Evolutionary conservation across 35 echinoderm and acorn worm species (phyloP).

Genomic region (Nesometra sesokonis): DNA sequence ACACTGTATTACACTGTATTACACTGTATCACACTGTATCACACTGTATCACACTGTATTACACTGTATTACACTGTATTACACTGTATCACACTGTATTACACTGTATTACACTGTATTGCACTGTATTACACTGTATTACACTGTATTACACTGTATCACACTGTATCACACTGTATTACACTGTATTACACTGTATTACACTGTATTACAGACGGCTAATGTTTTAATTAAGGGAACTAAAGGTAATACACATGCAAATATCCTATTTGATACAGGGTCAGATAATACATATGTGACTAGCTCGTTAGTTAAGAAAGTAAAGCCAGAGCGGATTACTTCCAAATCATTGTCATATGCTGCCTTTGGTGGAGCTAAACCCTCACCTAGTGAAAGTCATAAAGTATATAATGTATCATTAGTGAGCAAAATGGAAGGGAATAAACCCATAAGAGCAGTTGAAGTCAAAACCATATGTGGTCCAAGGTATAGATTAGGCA

Average conservation of each 20-base stretch:
- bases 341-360: slow-evolving; percentile 17
- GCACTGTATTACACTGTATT: too few species aligned
- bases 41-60: too few species aligned
- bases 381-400: neutral
- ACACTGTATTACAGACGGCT: slow-evolving; percentile 24
- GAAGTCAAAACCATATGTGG: slow-evolving; percentile 20
- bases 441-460: neutral
- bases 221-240: slow-evolving; percentile 11
- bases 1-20: too few species aligned
- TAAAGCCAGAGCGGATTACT: slow-evolving; percentile 11
- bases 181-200: too few species aligned
- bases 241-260: neutral
- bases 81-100: too few species aligned
- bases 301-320: neutral
- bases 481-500: neutral
- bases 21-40: too few species aligned
- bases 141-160: too few species aligned
- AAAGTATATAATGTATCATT: slow-evolving; percentile 6
- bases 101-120: too few species aligned
- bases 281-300: slow-evolving; percentile 13
- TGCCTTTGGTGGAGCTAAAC: slow-evolving; percentile 10
- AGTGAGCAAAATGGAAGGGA: neutral
- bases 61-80: too few species aligned
- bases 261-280: slow-evolving; percentile 8
- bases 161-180: too few species aligned